Base-by-base conservation (phyloP, 2,888 invertebrate genomes). In the Griposia aprilina region DNA sequence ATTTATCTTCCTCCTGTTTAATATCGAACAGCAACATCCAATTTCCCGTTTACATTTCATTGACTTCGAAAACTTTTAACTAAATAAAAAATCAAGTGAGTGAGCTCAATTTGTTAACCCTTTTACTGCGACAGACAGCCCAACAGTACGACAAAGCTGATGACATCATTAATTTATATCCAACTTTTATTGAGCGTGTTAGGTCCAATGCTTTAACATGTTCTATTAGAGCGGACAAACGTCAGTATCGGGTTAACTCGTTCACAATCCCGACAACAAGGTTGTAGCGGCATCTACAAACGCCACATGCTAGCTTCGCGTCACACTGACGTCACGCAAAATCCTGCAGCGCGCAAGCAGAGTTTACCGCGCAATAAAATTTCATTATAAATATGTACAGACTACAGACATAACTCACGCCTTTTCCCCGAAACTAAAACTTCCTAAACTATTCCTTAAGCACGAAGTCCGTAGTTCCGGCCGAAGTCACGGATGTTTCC, bases 71-170 rank as follows among this genome's bases (percentile, higher is more conserved):
- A 78, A 69, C 48, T 71, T 74, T 62, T 26, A 73, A 83, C 48
- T 23, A 59, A 74, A 74, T 74, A 66, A 83, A 81, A 76, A 84
- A 84, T 63, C 75, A 73, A 66, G 50, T 36, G 26, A 36, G 10
- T 36, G 36, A 36, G 13, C 23, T 36, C 48, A 59, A 84, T 74
- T 81, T 69, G 68, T 81, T 36, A 70, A 80, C 45, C 59, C 65
- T 73, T 78, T 81, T 55, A 84, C 55, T 30, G 30, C 36, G 36
- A 74, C 65, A 65, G 74, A 74, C 20, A 72, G 36, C 6, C 11
- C 72, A 48, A 57, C 45, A 83, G 66, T 73, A 63, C 60, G 23
- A 60, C 74, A 81, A 84, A 84, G 78, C 70, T 70, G 73, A 81
- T 78, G 73, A 75, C 62, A 59, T 45, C 66, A 78, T 72, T 75